Evolutionary conservation across 2,797 vertebrate genomes (phyloP).

Genomic region (Mionectes olivaceus): DNA sequence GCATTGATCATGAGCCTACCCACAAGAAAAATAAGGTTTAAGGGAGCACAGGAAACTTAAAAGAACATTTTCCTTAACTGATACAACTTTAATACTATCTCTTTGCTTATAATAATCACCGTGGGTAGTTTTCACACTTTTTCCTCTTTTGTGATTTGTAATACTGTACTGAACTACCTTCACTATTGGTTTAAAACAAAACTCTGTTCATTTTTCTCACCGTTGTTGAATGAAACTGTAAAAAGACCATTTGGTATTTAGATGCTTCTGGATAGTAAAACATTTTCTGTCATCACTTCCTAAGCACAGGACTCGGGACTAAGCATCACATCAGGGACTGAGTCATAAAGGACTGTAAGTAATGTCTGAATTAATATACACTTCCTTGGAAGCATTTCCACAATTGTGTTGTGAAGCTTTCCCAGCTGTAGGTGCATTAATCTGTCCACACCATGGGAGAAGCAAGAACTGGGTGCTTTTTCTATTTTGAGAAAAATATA

Average conservation of each 20-base stretch:
- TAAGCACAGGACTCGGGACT: not conserved
- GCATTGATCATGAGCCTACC: not conserved
- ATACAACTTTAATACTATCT: not conserved
- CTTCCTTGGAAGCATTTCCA: not conserved
- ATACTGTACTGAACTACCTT: not conserved
- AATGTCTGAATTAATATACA: not conserved
- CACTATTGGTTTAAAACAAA: not conserved
- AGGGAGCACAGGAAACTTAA: not conserved
- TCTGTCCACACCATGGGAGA: not conserved
- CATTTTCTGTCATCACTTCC: not conserved
- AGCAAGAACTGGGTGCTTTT: not conserved
- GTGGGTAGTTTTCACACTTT: not conserved
- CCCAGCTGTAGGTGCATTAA: not conserved
- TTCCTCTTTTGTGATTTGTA: not conserved
- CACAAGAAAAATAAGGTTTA: not conserved
- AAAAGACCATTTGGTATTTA: slow-evolving; percentile 11
- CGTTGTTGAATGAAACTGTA: not conserved
- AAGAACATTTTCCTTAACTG: not conserved
- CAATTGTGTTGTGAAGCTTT: not conserved
- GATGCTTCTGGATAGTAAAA: slow-evolving; percentile 1
- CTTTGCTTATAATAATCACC: not conserved
- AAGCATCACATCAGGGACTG: not conserved
- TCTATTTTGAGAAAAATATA: not conserved
- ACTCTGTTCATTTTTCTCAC: not conserved
- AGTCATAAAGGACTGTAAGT: slow-evolving; percentile 1